Base-by-base conservation (phyloP, 2,113 vertebrate genomes). In the human region DNA sequence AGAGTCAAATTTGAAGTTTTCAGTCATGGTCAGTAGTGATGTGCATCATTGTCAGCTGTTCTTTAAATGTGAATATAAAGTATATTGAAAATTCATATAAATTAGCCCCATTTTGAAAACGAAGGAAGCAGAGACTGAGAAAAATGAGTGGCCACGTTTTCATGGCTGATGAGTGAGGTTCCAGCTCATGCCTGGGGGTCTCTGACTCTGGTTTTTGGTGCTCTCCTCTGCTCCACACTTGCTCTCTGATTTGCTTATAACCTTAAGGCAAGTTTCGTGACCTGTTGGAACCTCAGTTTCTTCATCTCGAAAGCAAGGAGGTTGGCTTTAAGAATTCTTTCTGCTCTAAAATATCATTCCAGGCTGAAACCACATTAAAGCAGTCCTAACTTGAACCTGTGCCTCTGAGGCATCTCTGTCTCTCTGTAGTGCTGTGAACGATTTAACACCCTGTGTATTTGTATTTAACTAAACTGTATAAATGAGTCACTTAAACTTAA, bases 1-100 rank as follows among this genome's bases (percentile, higher is more conserved):
- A 85, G 85, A 86, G 20, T 94, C 72, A 40, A 8, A 90, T 50
- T 35, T 68, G 78, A 52, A 84, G 13, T 95, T 80, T 55, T 93
- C 64, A n/a, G 0, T 38, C 27, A 8, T 43, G 5, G 17, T 64
- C 55, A 72, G 14, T 16, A 55, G 48, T 84, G 78, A 52, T 79
- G 3, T 78, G 1, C 30, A 5, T 38, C 64, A 20, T 22, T 48
- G n/a, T 79, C 38, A 27, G 1, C 64, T 72, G 25, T 43, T 52
- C 61, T 61, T 73, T 50, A 76, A 59, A 27, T 78, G 30, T 75
- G 23, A 70, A n/a, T 61, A n/a, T 22, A 38, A 57, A 89, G 16
- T 40, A 1, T 68, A 38, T 45, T 84, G 90, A 48, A 79, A 95
- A 45, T 9, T 30, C 45, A 35, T 64, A 78, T 70, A 55, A 43